phyloP scores from a whole-genome alignment of 2,797 vertebrate species.

The Hydrophis major region DNA sequence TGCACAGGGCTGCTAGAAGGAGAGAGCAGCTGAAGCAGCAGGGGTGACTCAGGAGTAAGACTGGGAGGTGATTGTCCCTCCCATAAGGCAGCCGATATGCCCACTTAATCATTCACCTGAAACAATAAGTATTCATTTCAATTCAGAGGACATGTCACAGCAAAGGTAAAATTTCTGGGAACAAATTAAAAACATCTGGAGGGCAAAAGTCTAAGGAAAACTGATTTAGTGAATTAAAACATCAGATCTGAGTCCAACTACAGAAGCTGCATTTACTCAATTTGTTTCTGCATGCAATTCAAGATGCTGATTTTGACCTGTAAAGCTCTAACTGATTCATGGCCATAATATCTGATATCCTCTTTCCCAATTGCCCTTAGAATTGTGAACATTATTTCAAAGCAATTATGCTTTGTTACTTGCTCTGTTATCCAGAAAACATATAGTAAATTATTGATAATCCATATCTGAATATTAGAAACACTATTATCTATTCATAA shows the following conservation, averaged over 20 bases:
- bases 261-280: not conserved
- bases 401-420: not conserved
- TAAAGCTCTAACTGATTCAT: not conserved
- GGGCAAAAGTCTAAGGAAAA: not conserved
- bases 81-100: not conserved
- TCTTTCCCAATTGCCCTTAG: not conserved
- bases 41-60: too few relatives aligned
- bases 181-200: not conserved
- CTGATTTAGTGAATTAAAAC: not conserved
- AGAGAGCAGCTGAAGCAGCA: too few relatives aligned
- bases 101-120: conserved; percentile 21
- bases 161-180: not conserved
- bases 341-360: not conserved
- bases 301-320: not conserved
- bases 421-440: not conserved
- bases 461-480: not conserved
- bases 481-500: not conserved
- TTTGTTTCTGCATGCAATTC: not conserved
- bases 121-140: not conserved
- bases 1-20: too few relatives aligned
- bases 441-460: not conserved
- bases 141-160: not conserved
- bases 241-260: not conserved
- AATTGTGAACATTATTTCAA: not conserved
- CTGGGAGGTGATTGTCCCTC: too few relatives aligned